Base-by-base conservation (phyloP, 2,797 vertebrate genomes). In the Remorina albescens region DNA sequence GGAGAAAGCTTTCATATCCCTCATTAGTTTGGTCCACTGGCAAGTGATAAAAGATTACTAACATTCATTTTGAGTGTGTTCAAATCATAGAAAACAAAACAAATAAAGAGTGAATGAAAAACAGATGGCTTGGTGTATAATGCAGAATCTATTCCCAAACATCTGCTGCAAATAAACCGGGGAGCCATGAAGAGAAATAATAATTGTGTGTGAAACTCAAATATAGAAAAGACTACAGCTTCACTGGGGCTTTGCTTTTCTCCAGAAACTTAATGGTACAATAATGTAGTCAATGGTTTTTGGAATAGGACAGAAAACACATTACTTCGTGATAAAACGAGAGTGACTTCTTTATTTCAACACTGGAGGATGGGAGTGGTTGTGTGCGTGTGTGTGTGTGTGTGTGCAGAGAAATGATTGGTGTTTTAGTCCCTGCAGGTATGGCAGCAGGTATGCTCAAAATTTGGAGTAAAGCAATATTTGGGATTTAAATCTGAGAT, bases 31-130 rank as follows among this genome's bases (percentile, higher is more conserved):
- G 80, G 75, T 85, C 82, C 85, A 80, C 82, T 94, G 93, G 93
- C 92, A 83, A 77, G 76, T 73, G 87, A 92, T 94, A 77, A 94
- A 93, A 93, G 86, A 73, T 85, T 57, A 67, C 56, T 36, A 71
- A 83, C 72, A 83, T 88, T 91, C 74, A 86, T 85, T 89, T 85
- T 81, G 61, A 68, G 77, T 57, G 71, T 86, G 83, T 89, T 92
- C 68, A 81, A 91, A 89, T 89, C 88, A 92, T 80, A 85, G 84
- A 91, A 92, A 90, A 90, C 88, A 89, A 91, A 92, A 89, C 82
- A 88, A 92, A 82, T 76, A 74, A 78, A 68, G 70, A 69, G 69
- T 26, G 75, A 90, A 94, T 92, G 83, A 88, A 74, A 62, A 91
- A 83, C 94, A 95, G 91, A 93, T 93, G 93, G 74, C 65, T 80